phyloP scores from a whole-genome alignment of 2,113 vertebrate genomes.

The Brienomyrus brachyistius region DNA sequence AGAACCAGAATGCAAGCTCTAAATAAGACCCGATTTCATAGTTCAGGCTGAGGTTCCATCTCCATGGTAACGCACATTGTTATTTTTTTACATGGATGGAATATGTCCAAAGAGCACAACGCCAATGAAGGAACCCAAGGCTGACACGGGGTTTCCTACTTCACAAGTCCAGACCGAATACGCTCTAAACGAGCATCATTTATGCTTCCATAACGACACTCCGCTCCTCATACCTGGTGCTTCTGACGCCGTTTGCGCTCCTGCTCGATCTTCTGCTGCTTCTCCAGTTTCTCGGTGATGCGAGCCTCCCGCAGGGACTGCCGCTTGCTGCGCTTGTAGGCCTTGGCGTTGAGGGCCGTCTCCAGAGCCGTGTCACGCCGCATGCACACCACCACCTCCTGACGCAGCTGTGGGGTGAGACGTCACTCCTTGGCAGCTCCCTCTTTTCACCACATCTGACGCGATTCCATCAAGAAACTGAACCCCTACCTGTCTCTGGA shows the following conservation, averaged over 20 bases:
- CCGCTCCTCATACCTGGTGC: slow-evolving; percentile 74
- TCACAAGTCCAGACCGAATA: background rate
- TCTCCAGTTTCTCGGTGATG: slow-evolving; percentile 96
- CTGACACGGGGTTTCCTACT: no score
- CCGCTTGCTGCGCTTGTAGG: slow-evolving; percentile 95
- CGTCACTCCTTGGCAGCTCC: background rate
- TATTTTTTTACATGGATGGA: background rate
- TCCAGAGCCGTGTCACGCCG: slow-evolving; percentile 87
- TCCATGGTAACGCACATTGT: background rate
- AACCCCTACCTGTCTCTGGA: slow-evolving; percentile 87
- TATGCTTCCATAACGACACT: background rate
- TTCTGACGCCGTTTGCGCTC: slow-evolving; percentile 92
- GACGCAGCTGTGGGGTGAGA: slow-evolving; percentile 67
- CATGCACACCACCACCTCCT: slow-evolving; percentile 98
- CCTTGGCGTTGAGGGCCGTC: slow-evolving; percentile 90
- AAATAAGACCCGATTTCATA: background rate
- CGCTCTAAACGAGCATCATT: background rate
- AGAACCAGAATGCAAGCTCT: background rate
- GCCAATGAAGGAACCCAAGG: background rate
- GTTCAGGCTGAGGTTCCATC: background rate
- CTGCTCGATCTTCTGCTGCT: slow-evolving; percentile 98
- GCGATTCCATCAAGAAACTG: no score
- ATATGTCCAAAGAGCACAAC: background rate
- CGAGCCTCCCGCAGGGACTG: slow-evolving; percentile 89
- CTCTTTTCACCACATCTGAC: background rate